Conservation (phyloP, 2,113 vertebrate genomes). For the Ctenomys sociabilis region DNA sequence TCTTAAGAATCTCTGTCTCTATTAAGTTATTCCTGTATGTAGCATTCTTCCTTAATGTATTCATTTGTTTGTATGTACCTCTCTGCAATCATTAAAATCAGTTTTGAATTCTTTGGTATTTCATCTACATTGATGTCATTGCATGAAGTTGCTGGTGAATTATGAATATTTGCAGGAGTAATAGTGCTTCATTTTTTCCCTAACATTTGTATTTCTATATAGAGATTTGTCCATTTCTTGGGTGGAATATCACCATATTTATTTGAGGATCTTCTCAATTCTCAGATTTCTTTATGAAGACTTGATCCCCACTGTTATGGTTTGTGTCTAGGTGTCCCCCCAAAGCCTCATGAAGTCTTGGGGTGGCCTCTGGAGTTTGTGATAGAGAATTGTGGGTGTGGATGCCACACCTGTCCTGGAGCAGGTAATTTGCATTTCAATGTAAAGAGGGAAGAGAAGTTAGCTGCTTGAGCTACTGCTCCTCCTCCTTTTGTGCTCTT, state of each 20-base stretch:
- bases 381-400: too few relatives aligned
- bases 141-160: background rate
- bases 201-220: background rate
- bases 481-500: too few relatives aligned
- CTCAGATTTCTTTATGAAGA: background rate
- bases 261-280: background rate
- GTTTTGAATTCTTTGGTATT: background rate
- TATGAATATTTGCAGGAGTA: background rate
- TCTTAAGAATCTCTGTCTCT: background rate
- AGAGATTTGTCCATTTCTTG: background rate
- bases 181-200: background rate
- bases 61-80: background rate
- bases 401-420: too few relatives aligned
- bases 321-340: too few relatives aligned
- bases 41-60: background rate
- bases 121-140: background rate
- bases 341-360: too few relatives aligned
- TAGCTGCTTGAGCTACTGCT: too few relatives aligned
- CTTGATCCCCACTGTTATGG: background rate
- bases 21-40: background rate
- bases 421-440: too few relatives aligned
- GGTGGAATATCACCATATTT: background rate
- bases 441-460: too few relatives aligned
- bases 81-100: background rate
- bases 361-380: too few relatives aligned